These are phyloP conservation scores for Rugalucina vietnamica DNA, from an alignment of 2,888 invertebrate species.

Conservation along the genomic window DNA sequence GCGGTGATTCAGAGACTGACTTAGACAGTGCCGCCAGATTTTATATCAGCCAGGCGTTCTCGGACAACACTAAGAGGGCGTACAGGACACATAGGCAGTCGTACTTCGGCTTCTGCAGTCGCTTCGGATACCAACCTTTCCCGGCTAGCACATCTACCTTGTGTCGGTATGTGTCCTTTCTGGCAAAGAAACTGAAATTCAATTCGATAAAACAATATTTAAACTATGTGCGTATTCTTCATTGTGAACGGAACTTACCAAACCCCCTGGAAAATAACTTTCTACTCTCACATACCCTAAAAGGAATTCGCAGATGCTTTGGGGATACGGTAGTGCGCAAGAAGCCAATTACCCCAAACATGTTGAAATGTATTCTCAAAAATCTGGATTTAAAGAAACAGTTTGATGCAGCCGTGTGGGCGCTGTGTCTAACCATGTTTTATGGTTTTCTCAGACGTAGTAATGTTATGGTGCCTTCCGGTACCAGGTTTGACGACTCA, in stretches of 20 bases:
- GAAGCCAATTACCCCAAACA: constrained; percentile 27
- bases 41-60: constrained; percentile 4
- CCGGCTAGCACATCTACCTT: constrained; percentile 11
- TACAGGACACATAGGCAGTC: constrained; percentile 1
- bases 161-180: constrained; percentile 22
- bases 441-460: background rate
- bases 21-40: background rate
- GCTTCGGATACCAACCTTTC: constrained; percentile 18
- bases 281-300: constrained; percentile 3
- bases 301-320: constrained; percentile 25
- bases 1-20: background rate
- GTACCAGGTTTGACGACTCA: background rate
- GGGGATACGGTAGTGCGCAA: constrained; percentile 34
- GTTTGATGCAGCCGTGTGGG: constrained; percentile 32
- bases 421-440: background rate
- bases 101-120: background rate
- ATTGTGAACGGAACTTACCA: constrained; percentile 32
- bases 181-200: constrained; percentile 21
- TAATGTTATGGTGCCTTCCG: constrained; percentile 3
- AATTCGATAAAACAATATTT: constrained; percentile 40
- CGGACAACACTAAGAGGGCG: constrained; percentile 2
- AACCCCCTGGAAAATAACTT: constrained; percentile 26
- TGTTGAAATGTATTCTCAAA: constrained; percentile 6
- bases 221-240: constrained; percentile 32
- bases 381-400: constrained; percentile 13